Base-by-base conservation (phyloP, 2,888 invertebrate species). In the Artemia sinica region DNA sequence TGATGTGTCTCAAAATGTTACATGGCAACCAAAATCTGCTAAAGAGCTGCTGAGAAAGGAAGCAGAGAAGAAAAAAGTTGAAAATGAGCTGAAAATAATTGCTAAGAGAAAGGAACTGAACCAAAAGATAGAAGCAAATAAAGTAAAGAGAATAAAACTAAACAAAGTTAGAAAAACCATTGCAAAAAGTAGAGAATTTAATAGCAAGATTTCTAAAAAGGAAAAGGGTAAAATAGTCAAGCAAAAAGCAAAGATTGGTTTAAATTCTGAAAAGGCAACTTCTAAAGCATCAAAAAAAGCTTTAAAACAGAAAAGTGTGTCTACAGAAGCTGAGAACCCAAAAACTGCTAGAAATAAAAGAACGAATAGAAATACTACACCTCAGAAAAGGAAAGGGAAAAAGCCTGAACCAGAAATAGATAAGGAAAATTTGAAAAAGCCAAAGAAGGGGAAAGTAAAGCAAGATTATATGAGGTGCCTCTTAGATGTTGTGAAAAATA, bases 1-100 rank as follows among this genome's bases (percentile, higher is more conserved):
- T 58, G 58, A 58, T 58, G 18, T 58, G 58, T 58, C 58, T n/a
- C 58, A 58, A 18, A 58, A 58, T 58, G 58, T 58, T 18, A 58
- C 58, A 8, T 58, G 58, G 58, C 58, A 58, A 18, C 58, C 58
- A 18, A 58, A 58, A 58, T n/a, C 18, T 58, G 18, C 18, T 58
- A 58, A 58, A 58, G 18, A 58, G 58, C 58, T 14, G 58, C n/a
- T 14, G 18, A 18, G 18, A 58, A 18, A 58, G 18, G 58, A 58
- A 1, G 18, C n/a, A 58, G 18, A 58, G 9, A n/a, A 10, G 18
- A 18, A 58, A 10, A 18, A 58, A 18, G 8, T 58, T n/a, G 18
- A 10, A 58, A n/a, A 9, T 8, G 58, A 58, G 9, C 18, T 58
- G 58, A 18, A 9, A 18, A 8, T 14, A 58, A 8, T 28, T 28